phyloP scores from a whole-genome alignment of 2,888 invertebrate genomes.

The Omphaloscelis lunosa region DNA sequence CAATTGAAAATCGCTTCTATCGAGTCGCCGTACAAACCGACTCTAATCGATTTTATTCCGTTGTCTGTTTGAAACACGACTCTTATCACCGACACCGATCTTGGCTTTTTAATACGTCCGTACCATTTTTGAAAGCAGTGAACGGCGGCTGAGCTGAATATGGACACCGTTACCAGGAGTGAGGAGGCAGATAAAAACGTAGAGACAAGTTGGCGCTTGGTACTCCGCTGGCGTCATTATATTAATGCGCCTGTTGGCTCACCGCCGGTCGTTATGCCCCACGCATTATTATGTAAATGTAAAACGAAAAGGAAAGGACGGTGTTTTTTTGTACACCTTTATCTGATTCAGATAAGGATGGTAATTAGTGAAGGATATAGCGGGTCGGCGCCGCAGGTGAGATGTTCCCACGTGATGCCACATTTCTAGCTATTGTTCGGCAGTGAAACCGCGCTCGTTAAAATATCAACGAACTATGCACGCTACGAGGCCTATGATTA shows the following conservation, averaged over 20 bases:
- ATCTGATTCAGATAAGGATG: slow-evolving; percentile 87
- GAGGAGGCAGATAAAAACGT: slow-evolving; percentile 71
- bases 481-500: slow-evolving; percentile 48
- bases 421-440: slow-evolving; percentile 59
- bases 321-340: slow-evolving; percentile 81
- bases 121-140: slow-evolving; percentile 65
- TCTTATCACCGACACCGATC: slow-evolving; percentile 74
- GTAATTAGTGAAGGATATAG: slow-evolving; percentile 86
- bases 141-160: slow-evolving; percentile 61
- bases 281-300: slow-evolving; percentile 89
- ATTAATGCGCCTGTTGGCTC: slow-evolving; percentile 81
- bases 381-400: slow-evolving; percentile 80
- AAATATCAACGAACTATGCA: slow-evolving; percentile 50
- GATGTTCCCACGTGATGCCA: slow-evolving; percentile 82
- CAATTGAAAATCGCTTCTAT: slow-evolving; percentile 51
- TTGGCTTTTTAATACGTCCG: slow-evolving; percentile 64
- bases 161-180: slow-evolving; percentile 73
- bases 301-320: slow-evolving; percentile 86
- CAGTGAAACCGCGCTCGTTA: slow-evolving; percentile 54
- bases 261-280: slow-evolving; percentile 85
- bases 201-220: slow-evolving; percentile 76
- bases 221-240: slow-evolving; percentile 80
- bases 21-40: slow-evolving; percentile 52
- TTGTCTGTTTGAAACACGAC: slow-evolving; percentile 70
- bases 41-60: slow-evolving; percentile 67